phyloP scores from a whole-genome alignment of 2,797 vertebrate species.

The Mionectes olivaceus region DNA sequence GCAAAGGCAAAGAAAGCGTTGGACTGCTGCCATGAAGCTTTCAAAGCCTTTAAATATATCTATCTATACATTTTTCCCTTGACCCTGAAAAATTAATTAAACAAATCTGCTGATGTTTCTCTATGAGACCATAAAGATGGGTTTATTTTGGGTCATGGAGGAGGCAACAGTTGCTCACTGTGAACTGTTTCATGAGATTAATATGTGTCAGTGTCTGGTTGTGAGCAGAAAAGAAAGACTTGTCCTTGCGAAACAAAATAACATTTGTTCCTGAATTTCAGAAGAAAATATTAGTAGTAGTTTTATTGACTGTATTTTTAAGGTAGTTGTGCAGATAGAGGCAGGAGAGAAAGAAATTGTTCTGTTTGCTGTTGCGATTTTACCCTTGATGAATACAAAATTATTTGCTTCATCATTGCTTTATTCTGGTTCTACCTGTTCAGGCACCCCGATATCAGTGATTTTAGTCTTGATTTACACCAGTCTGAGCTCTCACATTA shows the following conservation, averaged over 20 bases:
- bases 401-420: neutral
- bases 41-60: constrained; percentile 20
- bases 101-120: constrained; percentile 11
- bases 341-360: neutral
- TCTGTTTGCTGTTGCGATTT: neutral
- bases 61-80: constrained; percentile 6
- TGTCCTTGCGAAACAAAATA: neutral
- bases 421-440: neutral
- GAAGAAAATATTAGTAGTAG: neutral
- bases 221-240: neutral
- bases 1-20: neutral
- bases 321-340: neutral
- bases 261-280: neutral
- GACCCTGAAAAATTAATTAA: constrained; percentile 30
- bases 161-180: neutral
- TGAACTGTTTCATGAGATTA: neutral
- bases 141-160: neutral
- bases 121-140: neutral
- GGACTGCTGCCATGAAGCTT: neutral
- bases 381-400: neutral
- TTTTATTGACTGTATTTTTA: neutral
- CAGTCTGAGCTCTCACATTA: neutral
- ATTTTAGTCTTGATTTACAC: constrained; percentile 36
- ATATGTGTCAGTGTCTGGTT: neutral
- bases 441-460: neutral